phyloP scores from a whole-genome alignment of 2,113 vertebrate genomes.

The Corynorhinus townsendii region DNA sequence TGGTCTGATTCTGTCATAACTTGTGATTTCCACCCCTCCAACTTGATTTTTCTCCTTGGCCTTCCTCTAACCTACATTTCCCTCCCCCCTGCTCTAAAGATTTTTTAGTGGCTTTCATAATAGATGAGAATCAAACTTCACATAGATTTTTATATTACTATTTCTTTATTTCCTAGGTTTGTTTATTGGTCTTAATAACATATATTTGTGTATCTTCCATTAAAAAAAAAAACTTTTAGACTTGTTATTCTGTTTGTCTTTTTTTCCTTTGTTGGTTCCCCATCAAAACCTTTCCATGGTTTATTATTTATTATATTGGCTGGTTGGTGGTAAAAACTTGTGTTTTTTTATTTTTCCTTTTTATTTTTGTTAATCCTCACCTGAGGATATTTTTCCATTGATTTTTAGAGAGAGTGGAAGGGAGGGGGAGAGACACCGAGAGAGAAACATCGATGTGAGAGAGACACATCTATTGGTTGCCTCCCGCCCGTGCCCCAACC shows the following conservation, averaged over 20 bases:
- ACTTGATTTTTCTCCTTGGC: constrained; percentile 7
- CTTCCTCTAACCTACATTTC: neutral
- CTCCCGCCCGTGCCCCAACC: too few relatives aligned
- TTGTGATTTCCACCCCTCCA: neutral
- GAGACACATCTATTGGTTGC: too few relatives aligned
- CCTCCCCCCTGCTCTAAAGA: neutral
- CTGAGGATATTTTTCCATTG: too few relatives aligned
- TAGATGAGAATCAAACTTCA: neutral
- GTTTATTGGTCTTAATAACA: neutral
- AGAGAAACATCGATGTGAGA: too few relatives aligned
- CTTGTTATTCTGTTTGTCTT: neutral
- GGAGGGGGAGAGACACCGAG: too few relatives aligned
- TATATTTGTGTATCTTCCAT: too few relatives aligned
- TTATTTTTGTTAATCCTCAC: too few relatives aligned
- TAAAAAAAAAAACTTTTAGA: neutral
- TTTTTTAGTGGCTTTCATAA: constrained; percentile 6
- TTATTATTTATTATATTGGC: neutral
- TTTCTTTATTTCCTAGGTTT: neutral
- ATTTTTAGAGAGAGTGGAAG: too few relatives aligned
- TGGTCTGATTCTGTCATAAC: neutral
- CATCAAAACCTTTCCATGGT: neutral
- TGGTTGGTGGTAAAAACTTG: neutral
- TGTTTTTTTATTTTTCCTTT: neutral
- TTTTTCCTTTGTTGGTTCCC: neutral
- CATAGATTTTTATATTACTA: neutral